Percentiles rank a stretch among this genome's conserved stretches.
phyloP scores from a whole-genome alignment of 2,888 invertebrate species.

The Eumacrocentrus americanus region DNA sequence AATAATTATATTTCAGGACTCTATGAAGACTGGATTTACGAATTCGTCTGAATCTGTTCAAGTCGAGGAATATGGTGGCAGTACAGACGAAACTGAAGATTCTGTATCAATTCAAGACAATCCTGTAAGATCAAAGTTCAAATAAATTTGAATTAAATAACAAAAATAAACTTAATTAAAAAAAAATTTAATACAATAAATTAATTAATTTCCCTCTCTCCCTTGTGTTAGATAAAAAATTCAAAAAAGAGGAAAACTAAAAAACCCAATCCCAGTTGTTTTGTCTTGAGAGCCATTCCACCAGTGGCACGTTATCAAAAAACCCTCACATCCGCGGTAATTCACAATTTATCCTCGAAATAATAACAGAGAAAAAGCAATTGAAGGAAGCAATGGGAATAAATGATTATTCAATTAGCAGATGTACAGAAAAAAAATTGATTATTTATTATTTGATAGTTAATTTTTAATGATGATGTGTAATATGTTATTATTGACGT shows the following conservation, averaged over 20 bases:
- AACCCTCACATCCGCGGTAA: constrained; percentile 44
- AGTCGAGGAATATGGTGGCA: constrained; percentile 51
- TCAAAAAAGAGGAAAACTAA: constrained; percentile 26
- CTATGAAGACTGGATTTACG: constrained; percentile 49
- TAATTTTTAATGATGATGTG: not conserved
- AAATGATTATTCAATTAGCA: not conserved
- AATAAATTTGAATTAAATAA: constrained; percentile 45
- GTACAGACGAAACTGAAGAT: constrained; percentile 32
- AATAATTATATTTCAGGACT: constrained; percentile 45
- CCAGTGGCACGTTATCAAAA: constrained; percentile 48
- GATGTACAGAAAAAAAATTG: constrained; percentile 13
- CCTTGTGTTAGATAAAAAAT: constrained; percentile 17
- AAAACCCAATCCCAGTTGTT: constrained; percentile 19
- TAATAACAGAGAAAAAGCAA: constrained; percentile 14
- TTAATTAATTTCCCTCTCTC: constrained; percentile 22
- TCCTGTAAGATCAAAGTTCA: constrained; percentile 54
- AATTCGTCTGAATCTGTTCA: constrained; percentile 57
- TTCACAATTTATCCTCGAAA: constrained; percentile 42
- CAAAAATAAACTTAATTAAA: not conserved
- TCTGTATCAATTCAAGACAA: constrained; percentile 49
- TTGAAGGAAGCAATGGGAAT: constrained; percentile 1
- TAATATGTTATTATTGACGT: constrained; percentile 22
- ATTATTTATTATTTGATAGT: not conserved
- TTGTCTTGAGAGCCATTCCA: constrained; percentile 44
- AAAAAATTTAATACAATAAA: not conserved